phyloP scores from a whole-genome alignment of 2,888 invertebrate genomes.

The Phyllotreta striolata region DNA sequence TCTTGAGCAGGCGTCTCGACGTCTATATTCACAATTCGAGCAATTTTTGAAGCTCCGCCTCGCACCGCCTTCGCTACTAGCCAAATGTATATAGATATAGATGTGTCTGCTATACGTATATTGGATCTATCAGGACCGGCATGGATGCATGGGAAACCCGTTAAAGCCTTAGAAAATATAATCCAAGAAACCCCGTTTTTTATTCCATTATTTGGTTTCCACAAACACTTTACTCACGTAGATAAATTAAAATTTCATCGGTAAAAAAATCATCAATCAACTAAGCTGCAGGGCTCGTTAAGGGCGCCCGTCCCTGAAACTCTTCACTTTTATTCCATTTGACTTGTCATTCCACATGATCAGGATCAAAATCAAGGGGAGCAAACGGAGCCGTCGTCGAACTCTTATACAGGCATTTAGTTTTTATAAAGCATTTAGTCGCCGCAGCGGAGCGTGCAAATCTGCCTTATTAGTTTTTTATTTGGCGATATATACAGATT shows the following conservation, averaged over 20 bases:
- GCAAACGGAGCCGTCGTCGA: slow-evolving; percentile 15
- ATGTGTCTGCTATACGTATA: slow-evolving; percentile 16
- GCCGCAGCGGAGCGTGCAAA: slow-evolving; percentile 23
- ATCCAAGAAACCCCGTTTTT: not conserved
- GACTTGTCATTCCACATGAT: slow-evolving; percentile 39
- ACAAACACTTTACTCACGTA: not conserved
- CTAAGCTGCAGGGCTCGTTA: slow-evolving; percentile 2
- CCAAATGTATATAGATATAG: slow-evolving; percentile 43
- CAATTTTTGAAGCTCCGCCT: slow-evolving; percentile 59
- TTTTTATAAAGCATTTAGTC: slow-evolving; percentile 28
- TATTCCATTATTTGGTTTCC: too few relatives aligned
- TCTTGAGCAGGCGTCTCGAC: slow-evolving; percentile 47
- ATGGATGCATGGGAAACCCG: slow-evolving; percentile 35
- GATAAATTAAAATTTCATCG: not conserved
- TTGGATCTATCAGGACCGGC: slow-evolving; percentile 12
- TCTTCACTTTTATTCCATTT: slow-evolving; percentile 36
- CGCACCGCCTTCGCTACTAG: slow-evolving; percentile 56
- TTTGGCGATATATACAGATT: slow-evolving; percentile 10
- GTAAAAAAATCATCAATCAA: not conserved
- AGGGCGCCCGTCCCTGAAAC: slow-evolving; percentile 9
- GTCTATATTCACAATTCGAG: slow-evolving; percentile 49
- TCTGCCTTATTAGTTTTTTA: slow-evolving; percentile 26
- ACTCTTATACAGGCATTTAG: slow-evolving; percentile 25
- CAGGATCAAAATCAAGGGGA: slow-evolving; percentile 31
- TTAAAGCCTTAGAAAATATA: slow-evolving; percentile 32